phyloP scores from a whole-genome alignment of 2,797 vertebrate species.

The Pangasius djambal region DNA sequence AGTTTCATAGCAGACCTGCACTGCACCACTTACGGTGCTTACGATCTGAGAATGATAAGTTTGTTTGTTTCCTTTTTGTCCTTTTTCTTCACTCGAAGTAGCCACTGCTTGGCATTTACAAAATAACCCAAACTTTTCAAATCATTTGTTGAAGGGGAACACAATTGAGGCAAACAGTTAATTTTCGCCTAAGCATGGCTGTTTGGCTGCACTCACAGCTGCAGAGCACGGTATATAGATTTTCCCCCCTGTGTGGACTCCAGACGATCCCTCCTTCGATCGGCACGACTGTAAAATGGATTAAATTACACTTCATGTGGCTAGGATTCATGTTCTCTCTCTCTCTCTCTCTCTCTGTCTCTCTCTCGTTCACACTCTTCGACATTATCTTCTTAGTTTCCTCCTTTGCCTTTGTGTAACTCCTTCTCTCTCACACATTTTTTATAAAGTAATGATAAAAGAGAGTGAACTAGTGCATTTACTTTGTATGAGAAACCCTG shows the following conservation, averaged over 20 bases:
- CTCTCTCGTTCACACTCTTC: not conserved
- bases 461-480: not conserved
- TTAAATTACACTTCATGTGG: slow-evolving; percentile 81
- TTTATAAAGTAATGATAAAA: slow-evolving; percentile 56
- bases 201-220: slow-evolving; percentile 78
- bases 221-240: slow-evolving; percentile 79
- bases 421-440: not conserved
- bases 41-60: not conserved
- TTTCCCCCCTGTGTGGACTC: slow-evolving; percentile 76
- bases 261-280: slow-evolving; percentile 78
- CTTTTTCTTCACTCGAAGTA: slow-evolving; percentile 61
- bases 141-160: slow-evolving; percentile 76
- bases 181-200: slow-evolving; percentile 78
- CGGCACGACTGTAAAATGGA: slow-evolving; percentile 78
- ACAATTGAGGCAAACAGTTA: slow-evolving; percentile 80
- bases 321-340: slow-evolving; percentile 70
- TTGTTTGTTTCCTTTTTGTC: not conserved
- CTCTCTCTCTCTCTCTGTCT: not conserved
- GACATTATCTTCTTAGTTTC: not conserved
- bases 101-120: slow-evolving; percentile 59
- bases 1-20: slow-evolving; percentile 45
- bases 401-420: not conserved
- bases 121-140: slow-evolving; percentile 63
- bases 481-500: not conserved
- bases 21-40: not conserved